phyloP scores from a whole-genome alignment of 92 coral and sea anemone species.

The Epizoanthus ramosus region DNA sequence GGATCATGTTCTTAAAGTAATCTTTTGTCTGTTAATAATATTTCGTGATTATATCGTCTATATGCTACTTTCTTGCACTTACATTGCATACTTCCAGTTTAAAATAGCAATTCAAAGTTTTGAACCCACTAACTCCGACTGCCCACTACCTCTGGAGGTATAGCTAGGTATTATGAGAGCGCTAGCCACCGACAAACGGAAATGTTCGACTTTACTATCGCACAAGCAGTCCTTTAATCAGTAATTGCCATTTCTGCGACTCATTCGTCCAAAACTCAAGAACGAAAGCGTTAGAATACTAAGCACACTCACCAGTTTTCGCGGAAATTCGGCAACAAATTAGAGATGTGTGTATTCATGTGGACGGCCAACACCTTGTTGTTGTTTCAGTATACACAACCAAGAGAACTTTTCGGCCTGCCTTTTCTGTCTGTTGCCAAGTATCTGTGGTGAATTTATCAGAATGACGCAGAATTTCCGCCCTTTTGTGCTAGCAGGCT shows the following conservation, averaged over 20 bases:
- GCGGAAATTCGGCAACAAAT: constrained; percentile 19
- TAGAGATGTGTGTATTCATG: background rate
- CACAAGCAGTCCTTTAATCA: constrained; percentile 11
- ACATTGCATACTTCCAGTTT: background rate
- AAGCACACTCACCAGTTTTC: constrained; percentile 30
- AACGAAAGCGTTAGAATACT: background rate
- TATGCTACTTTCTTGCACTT: background rate
- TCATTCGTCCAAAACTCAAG: background rate
- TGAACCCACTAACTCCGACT: background rate
- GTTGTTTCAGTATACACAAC: background rate
- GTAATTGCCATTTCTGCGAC: constrained; percentile 15
- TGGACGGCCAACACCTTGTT: background rate
- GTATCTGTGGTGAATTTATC: constrained; percentile 42
- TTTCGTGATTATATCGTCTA: constrained; percentile 6
- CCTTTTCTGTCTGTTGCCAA: constrained; percentile 40
- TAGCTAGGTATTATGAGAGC: background rate
- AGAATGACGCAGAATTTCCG: constrained; percentile 36
- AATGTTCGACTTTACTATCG: constrained; percentile 12
- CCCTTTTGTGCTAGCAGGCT: constrained; percentile 37
- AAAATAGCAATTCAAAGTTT: background rate
- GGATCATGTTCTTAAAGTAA: background rate
- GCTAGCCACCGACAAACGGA: background rate
- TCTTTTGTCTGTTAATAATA: constrained; percentile 11
- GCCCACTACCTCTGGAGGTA: too few relatives aligned
- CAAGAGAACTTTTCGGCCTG: background rate